These are phyloP conservation scores for Thysanoteuthis rhombus DNA, from an alignment of 2,888 invertebrate genomes.

Conservation along the genomic window DNA sequence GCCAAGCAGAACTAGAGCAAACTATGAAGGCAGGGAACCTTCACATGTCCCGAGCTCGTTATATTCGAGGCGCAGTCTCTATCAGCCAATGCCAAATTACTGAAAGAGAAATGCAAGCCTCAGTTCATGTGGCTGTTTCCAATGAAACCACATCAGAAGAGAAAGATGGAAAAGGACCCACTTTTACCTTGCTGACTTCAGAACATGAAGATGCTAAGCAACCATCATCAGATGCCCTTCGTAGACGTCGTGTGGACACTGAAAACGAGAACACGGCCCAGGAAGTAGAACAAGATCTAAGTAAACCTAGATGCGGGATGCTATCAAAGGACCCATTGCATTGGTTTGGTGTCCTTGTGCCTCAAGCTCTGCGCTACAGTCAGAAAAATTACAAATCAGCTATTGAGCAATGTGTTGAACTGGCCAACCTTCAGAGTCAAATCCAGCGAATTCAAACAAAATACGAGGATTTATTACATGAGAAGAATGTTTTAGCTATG, in stretches of 20 bases:
- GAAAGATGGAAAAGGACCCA: not conserved
- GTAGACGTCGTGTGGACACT: slow-evolving; percentile 17
- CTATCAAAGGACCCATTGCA: slow-evolving; percentile 75
- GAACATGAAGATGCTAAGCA: not conserved
- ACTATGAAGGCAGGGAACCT: slow-evolving; percentile 48
- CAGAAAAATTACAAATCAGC: slow-evolving; percentile 78
- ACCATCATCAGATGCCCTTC: not conserved
- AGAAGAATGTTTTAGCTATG: slow-evolving; percentile 18
- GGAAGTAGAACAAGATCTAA: slow-evolving; percentile 20
- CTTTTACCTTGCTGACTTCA: not conserved
- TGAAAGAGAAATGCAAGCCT: slow-evolving; percentile 49
- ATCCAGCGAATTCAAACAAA: not conserved
- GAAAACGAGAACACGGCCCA: slow-evolving; percentile 31
- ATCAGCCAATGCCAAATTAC: slow-evolving; percentile 52
- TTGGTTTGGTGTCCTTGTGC: slow-evolving; percentile 89
- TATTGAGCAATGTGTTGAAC: slow-evolving; percentile 37
- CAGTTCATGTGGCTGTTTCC: slow-evolving; percentile 38
- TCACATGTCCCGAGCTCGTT: slow-evolving; percentile 54
- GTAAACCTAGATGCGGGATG: not conserved
- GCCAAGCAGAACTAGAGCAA: slow-evolving; percentile 43
- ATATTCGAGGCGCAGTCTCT: slow-evolving; percentile 55
- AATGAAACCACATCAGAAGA: slow-evolving; percentile 33
- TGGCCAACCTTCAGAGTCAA: not conserved
- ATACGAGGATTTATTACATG: not conserved
- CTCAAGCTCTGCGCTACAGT: slow-evolving; percentile 80